Conservation (phyloP, 23 tunicate genomes). For the Phallusia fumigata region DNA sequence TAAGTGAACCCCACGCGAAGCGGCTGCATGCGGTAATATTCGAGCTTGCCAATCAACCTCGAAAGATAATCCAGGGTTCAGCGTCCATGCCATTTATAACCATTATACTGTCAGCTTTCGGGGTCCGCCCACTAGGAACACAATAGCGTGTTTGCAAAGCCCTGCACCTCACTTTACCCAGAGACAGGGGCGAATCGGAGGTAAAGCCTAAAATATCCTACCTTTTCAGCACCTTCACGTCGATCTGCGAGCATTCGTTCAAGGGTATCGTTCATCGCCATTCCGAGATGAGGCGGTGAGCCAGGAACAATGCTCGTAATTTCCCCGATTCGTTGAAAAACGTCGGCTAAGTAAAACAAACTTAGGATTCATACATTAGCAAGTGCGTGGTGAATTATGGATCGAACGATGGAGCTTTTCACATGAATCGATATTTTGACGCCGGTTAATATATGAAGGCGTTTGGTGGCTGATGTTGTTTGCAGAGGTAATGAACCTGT, state of each 20-base stretch:
- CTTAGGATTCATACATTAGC: neutral
- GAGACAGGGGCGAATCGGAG: no score
- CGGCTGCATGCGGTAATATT: neutral
- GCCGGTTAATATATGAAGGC: no score
- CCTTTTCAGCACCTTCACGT: constrained; percentile 1
- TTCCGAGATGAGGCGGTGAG: neutral
- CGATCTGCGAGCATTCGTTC: neutral
- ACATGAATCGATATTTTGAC: no score
- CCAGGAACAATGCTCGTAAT: constrained; percentile 1
- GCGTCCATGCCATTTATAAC: neutral
- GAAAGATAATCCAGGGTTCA: no score
- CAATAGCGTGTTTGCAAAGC: neutral
- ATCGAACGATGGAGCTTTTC: neutral
- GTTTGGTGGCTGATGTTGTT: no score
- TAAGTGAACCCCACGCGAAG: neutral
- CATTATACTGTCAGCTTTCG: neutral
- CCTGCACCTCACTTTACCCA: no score
- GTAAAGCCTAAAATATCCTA: neutral
- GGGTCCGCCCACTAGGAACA: neutral
- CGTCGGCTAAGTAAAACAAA: neutral
- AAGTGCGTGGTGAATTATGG: neutral
- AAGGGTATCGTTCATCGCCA: neutral
- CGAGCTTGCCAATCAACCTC: no score
- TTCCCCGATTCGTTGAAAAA: neutral
- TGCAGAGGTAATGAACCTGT: no score